Conservation (phyloP, 2,113 vertebrate genomes). For the Andinoacara biseriatus region DNA sequence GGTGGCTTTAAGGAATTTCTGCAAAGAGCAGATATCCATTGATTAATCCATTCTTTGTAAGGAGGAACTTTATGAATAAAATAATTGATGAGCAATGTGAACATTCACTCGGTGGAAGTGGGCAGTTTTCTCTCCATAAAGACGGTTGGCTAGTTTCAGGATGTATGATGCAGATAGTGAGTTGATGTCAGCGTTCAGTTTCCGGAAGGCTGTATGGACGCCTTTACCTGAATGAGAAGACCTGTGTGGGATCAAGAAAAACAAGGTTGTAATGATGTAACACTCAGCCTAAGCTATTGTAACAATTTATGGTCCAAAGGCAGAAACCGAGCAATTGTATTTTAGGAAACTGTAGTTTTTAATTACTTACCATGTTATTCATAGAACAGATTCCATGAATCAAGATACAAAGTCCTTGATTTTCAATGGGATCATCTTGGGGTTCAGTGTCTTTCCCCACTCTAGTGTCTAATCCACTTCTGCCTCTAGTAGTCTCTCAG, state of each 20-base stretch:
- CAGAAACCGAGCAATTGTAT: fast-evolving
- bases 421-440: too few relatives aligned
- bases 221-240: slow-evolving; percentile 81
- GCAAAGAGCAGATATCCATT: background rate
- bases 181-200: slow-evolving; percentile 84
- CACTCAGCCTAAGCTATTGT: fast-evolving
- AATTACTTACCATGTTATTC: too few relatives aligned
- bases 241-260: too few relatives aligned
- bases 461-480: too few relatives aligned
- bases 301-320: background rate
- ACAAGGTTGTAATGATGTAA: fast-evolving
- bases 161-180: slow-evolving; percentile 79
- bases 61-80: background rate
- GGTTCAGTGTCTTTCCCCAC: too few relatives aligned
- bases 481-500: too few relatives aligned
- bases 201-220: slow-evolving; percentile 83
- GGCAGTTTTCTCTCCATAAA: slow-evolving; percentile 88
- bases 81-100: background rate
- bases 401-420: too few relatives aligned
- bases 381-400: too few relatives aligned
- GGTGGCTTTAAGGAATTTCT: slow-evolving; percentile 87
- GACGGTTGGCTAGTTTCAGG: slow-evolving; percentile 86
- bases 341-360: background rate
- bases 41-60: background rate
- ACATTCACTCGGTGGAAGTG: slow-evolving; percentile 83